Conservation (phyloP, 2,113 vertebrate genomes). For the Catharus fuscescens region DNA sequence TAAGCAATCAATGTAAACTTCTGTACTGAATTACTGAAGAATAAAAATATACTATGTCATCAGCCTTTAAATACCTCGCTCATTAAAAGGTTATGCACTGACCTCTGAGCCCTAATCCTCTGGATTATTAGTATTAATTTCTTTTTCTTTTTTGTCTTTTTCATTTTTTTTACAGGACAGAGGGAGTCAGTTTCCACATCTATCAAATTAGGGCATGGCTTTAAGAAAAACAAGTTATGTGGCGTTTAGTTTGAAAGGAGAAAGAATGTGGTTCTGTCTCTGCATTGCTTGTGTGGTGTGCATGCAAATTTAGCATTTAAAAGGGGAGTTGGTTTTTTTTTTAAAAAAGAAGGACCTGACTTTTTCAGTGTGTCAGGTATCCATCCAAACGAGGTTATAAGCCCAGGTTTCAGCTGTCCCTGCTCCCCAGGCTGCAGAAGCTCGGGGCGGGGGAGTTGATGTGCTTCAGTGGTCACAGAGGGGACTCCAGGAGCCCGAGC, state of each 20-base stretch:
- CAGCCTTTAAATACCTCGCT: conserved; percentile 75
- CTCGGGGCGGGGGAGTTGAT: background rate
- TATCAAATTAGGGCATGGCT: conserved; percentile 32
- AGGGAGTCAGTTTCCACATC: conserved; percentile 47
- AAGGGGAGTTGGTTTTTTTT: background rate
- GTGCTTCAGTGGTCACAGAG: conserved; percentile 63
- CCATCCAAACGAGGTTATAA: background rate
- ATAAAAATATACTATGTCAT: conserved; percentile 76
- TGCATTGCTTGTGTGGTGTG: background rate
- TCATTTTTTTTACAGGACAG: conserved; percentile 9
- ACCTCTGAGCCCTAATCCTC: conserved; percentile 50
- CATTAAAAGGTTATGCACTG: conserved; percentile 70
- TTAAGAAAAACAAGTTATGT: conserved; percentile 41
- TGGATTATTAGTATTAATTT: conserved; percentile 62
- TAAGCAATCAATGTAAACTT: conserved; percentile 80
- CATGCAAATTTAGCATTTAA: background rate
- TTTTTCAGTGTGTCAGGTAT: background rate
- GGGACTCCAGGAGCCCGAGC: background rate
- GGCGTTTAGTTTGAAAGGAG: background rate
- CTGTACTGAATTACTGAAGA: conserved; percentile 78
- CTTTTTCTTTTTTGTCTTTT: conserved; percentile 37
- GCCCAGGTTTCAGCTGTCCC: background rate
- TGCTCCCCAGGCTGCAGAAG: background rate
- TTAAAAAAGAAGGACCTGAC: background rate
- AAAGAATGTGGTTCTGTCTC: background rate